A percentile compares a stretch with the other conserved stretches of the same genome.
phyloP scores from a whole-genome alignment of 1,140 invertebrate genomes.

The Marisa cornuarietis region DNA sequence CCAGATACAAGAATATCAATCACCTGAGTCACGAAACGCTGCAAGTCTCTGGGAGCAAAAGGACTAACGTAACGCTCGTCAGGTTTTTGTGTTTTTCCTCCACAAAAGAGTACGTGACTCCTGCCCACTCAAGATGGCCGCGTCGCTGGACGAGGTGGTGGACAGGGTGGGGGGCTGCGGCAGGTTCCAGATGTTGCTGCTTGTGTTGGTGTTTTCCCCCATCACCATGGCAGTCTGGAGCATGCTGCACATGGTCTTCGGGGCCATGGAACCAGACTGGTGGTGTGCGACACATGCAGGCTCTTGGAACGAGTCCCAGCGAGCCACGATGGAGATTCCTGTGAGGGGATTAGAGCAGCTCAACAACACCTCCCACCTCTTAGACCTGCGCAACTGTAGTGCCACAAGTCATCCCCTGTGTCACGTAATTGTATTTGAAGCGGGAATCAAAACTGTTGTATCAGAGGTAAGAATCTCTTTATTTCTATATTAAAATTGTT shows the following conservation, averaged over 20 bases:
- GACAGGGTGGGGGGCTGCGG: conserved; percentile 30
- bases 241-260: conserved; percentile 42
- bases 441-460: conserved; percentile 1
- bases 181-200: conserved; percentile 25
- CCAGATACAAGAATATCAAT: no score
- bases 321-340: neutral
- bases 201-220: conserved; percentile 11
- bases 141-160: conserved; percentile 26
- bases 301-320: neutral
- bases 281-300: conserved; percentile 20
- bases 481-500: neutral
- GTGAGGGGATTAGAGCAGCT: neutral
- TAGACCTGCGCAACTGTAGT: no score
- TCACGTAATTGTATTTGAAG: neutral
- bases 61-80: no score
- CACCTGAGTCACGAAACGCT: no score
- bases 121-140: neutral
- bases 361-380: no score
- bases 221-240: conserved; percentile 20
- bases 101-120: neutral
- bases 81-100: no score
- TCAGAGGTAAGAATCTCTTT: neutral
- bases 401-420: neutral
- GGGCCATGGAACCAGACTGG: conserved; percentile 35
- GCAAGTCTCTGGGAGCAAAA: no score